Percentiles rank a stretch among this genome's conserved stretches.
Evolutionary conservation across 2,888 invertebrate species (phyloP).

Genomic region (Melieria omissa): DNA sequence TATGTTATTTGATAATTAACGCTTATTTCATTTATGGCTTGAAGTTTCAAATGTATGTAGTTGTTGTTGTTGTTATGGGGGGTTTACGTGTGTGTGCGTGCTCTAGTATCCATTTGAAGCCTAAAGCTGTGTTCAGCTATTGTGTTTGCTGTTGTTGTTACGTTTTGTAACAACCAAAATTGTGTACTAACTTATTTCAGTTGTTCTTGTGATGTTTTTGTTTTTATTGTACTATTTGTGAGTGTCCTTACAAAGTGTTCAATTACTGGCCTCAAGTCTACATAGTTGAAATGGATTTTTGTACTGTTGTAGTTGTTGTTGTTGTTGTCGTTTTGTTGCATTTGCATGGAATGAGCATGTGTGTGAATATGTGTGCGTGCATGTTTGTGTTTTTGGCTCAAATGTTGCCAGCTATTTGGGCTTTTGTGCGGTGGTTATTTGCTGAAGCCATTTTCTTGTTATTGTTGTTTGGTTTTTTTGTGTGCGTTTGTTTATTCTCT

Average conservation of each 20-base stretch:
- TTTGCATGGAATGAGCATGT: background rate
- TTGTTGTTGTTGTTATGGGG: background rate
- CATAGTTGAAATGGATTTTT: slow-evolving; percentile 30
- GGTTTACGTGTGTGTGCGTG: slow-evolving; percentile 12
- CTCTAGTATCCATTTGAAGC: slow-evolving; percentile 5
- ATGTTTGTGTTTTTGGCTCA: background rate
- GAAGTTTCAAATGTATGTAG: background rate
- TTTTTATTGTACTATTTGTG: background rate
- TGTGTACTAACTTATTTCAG: no score
- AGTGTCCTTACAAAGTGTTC: background rate
- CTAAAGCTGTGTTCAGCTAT: slow-evolving; percentile 15
- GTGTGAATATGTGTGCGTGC: background rate
- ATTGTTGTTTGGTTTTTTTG: no score
- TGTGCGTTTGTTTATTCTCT: background rate
- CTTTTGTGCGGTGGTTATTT: no score
- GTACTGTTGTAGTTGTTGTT: slow-evolving; percentile 26
- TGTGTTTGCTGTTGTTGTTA: slow-evolving; percentile 7
- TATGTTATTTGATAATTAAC: no score
- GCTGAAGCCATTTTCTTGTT: no score
- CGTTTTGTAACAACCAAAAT: background rate
- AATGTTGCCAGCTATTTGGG: no score
- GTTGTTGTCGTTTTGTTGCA: background rate
- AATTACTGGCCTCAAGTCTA: no score
- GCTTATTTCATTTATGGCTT: background rate
- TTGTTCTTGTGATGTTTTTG: slow-evolving; percentile 5